Evolutionary conservation across 2,113 vertebrate species (phyloP).

Genomic region (Hippocampus abdominalis): DNA sequence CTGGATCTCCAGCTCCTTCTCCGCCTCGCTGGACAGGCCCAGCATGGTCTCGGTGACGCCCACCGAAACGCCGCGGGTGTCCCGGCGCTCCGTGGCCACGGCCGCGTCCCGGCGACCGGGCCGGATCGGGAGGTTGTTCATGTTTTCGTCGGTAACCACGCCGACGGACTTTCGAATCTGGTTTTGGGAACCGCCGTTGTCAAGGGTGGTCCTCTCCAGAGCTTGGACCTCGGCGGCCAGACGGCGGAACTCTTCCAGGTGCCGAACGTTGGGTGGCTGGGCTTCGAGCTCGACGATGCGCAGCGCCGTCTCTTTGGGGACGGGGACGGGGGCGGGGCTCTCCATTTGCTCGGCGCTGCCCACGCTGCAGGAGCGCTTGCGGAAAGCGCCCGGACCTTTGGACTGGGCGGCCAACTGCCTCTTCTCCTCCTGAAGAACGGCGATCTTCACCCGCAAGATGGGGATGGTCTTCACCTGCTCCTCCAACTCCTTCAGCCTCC

Average conservation of each 20-base stretch:
- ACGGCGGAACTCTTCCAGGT: constrained; percentile 86
- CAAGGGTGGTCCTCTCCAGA: constrained; percentile 85
- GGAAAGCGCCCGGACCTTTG: constrained; percentile 73
- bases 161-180: constrained; percentile 76
- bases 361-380: constrained; percentile 90
- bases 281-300: constrained; percentile 85
- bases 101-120: constrained; percentile 68
- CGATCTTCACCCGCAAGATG: constrained; percentile 93
- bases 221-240: constrained; percentile 91
- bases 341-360: constrained; percentile 89
- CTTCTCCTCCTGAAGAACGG: constrained; percentile 94
- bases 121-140: constrained; percentile 68
- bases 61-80: constrained; percentile 68
- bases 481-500: constrained; percentile 89
- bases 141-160: constrained; percentile 80
- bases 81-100: constrained; percentile 70
- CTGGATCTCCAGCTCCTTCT: constrained; percentile 89
- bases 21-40: constrained; percentile 82
- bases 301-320: constrained; percentile 77
- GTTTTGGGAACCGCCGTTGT: constrained; percentile 55
- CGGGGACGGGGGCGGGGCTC: constrained; percentile 65
- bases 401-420: constrained; percentile 84
- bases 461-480: constrained; percentile 94
- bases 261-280: constrained; percentile 79
- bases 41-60: constrained; percentile 88